Conservation (phyloP, 2,888 invertebrate genomes). For the Elaeidobius kamerunicus region DNA sequence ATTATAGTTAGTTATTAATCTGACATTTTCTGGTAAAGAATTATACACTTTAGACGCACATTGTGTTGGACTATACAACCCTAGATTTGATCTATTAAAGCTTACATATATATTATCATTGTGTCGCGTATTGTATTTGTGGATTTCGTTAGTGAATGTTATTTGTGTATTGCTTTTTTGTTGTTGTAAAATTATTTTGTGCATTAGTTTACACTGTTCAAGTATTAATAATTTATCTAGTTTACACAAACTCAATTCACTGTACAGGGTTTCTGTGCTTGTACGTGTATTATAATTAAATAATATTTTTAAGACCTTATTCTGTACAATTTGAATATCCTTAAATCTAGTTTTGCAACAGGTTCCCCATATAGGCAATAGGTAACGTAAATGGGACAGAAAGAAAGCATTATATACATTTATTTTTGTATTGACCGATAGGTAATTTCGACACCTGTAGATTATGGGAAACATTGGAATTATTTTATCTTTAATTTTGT, state of each 20-base stretch:
- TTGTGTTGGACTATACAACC: background rate
- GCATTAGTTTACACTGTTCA: background rate
- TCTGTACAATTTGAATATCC: background rate
- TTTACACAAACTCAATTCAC: background rate
- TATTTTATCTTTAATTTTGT: background rate
- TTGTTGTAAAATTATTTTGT: background rate
- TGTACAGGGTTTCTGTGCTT: constrained; percentile 1
- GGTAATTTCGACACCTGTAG: background rate
- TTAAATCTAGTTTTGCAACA: constrained; percentile 1
- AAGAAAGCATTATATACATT: background rate
- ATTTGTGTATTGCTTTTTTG: background rate
- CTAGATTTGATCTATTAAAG: no score
- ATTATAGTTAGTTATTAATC: no score
- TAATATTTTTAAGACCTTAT: background rate
- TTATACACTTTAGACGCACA: background rate
- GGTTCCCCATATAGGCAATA: constrained; percentile 1
- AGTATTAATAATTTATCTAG: background rate
- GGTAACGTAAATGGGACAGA: background rate
- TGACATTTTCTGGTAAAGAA: background rate
- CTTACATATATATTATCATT: no score
- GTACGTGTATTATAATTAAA: background rate
- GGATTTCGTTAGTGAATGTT: background rate
- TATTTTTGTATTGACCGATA: background rate
- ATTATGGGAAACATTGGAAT: background rate
- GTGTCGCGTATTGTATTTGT: no score